A percentile compares a stretch with the other conserved stretches of the same genome.
phyloP scores from a whole-genome alignment of 2,888 invertebrate species.

The Heterodera filipjevi region DNA sequence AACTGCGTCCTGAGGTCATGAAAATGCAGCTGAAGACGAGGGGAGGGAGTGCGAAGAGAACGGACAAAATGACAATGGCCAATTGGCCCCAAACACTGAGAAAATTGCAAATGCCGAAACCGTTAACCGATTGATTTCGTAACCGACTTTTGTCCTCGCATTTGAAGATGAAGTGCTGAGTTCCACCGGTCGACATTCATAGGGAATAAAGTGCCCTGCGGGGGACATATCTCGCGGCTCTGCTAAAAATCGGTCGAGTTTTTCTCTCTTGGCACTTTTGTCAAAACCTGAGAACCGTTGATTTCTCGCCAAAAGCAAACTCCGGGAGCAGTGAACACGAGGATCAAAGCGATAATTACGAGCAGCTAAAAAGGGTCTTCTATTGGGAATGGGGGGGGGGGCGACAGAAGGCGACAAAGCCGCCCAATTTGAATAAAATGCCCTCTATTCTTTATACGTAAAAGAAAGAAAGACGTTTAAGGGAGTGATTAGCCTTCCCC shows the following conservation, averaged over 20 bases:
- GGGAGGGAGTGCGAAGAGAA: constrained; percentile 58
- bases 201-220: constrained; percentile 63
- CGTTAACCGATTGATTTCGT: not conserved
- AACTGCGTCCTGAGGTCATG: constrained; percentile 49
- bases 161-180: constrained; percentile 63
- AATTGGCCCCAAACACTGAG: constrained; percentile 64
- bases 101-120: not conserved
- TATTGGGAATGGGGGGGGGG: not conserved
- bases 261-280: not conserved
- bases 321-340: constrained; percentile 64
- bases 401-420: not conserved
- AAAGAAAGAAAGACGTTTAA: too few relatives aligned
- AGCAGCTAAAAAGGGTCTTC: constrained; percentile 46
- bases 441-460: too few relatives aligned
- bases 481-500: too few relatives aligned
- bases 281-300: constrained; percentile 44
- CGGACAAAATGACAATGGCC: constrained; percentile 59
- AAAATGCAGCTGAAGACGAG: constrained; percentile 60
- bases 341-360: constrained; percentile 58
- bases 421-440: not conserved
- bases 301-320: constrained; percentile 62
- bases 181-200: constrained; percentile 65
- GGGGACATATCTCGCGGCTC: constrained; percentile 59
- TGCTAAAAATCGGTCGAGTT: constrained; percentile 25
- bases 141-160: constrained; percentile 56